Conservation (phyloP, 2,888 invertebrate species). For the Metallyticus violacea region DNA sequence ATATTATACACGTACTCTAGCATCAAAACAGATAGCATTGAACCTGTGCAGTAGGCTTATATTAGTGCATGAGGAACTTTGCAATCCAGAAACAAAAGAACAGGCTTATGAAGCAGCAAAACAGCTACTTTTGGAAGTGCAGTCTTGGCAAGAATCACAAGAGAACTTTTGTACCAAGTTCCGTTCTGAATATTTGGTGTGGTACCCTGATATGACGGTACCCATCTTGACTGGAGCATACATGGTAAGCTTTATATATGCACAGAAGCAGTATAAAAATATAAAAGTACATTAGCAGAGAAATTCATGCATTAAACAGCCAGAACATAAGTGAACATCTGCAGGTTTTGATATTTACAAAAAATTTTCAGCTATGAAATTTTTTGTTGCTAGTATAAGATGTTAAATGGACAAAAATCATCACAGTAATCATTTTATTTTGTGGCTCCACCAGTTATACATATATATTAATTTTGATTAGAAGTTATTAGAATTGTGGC, state of each 20-base stretch:
- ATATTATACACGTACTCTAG: constrained; percentile 19
- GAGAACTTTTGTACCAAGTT: constrained; percentile 57
- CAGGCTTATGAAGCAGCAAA: constrained; percentile 39
- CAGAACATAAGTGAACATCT: no score
- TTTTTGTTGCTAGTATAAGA: no score
- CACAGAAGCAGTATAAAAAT: no score
- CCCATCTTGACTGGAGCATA: constrained; percentile 68
- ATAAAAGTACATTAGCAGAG: no score
- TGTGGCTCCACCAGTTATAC: no score
- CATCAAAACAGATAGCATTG: constrained; percentile 44
- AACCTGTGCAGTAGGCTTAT: constrained; percentile 42
- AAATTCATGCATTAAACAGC: no score
- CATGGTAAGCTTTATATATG: constrained; percentile 51
- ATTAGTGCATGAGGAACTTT: not conserved
- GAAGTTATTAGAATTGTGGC: no score
- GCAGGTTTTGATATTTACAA: no score
- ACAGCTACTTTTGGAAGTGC: constrained; percentile 45
- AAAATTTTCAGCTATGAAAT: no score
- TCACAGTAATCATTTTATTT: no score
- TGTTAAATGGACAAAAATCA: no score
- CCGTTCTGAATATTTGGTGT: constrained; percentile 55
- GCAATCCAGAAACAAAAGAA: not conserved
- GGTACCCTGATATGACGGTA: constrained; percentile 76
- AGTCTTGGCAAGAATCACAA: constrained; percentile 55
- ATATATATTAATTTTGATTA: no score